Conservation (phyloP, 37 sponge, comb jelly and placozoan genomes). For the Chondrosia reniformis region DNA sequence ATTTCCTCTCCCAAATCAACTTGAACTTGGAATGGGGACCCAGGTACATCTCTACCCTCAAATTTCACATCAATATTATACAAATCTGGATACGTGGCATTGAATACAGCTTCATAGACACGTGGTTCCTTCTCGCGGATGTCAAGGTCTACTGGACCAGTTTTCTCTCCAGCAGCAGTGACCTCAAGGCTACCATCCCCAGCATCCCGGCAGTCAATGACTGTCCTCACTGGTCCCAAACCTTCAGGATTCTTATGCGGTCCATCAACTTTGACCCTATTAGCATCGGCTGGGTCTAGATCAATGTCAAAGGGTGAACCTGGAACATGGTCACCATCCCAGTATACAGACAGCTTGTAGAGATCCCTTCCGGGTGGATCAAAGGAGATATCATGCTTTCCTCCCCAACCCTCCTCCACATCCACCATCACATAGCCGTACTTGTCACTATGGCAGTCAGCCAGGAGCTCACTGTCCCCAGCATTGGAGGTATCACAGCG, state of each 20-base stretch:
- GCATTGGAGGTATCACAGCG: slow-evolving; percentile 42
- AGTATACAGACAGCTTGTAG: slow-evolving; percentile 55
- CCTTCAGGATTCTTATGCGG: slow-evolving; percentile 26
- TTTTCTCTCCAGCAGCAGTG: slow-evolving; percentile 23
- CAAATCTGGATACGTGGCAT: slow-evolving; percentile 29
- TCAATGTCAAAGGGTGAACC: slow-evolving; percentile 50
- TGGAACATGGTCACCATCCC: slow-evolving; percentile 41
- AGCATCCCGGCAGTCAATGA: slow-evolving; percentile 50
- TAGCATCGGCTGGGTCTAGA: slow-evolving; percentile 45
- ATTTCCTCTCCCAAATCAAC: slow-evolving; percentile 16
- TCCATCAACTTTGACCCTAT: slow-evolving; percentile 45
- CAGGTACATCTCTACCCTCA: slow-evolving; percentile 32
- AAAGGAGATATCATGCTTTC: slow-evolving; percentile 26
- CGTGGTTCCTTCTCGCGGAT: slow-evolving; percentile 33
- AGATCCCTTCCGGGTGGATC: slow-evolving; percentile 37
- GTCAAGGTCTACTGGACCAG: slow-evolving; percentile 10
- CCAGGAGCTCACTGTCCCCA: slow-evolving; percentile 58
- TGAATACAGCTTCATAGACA: slow-evolving; percentile 30
- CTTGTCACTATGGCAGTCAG: slow-evolving; percentile 42
- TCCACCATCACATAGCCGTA: slow-evolving; percentile 48
- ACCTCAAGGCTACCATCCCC: slow-evolving; percentile 40
- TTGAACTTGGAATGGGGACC: slow-evolving; percentile 57
- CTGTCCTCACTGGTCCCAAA: slow-evolving; percentile 13
- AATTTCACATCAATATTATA: slow-evolving; percentile 47
- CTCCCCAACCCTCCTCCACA: not conserved